Evolutionary conservation across 2,888 invertebrate species (phyloP).

Genomic region (Mimas tiliae): DNA sequence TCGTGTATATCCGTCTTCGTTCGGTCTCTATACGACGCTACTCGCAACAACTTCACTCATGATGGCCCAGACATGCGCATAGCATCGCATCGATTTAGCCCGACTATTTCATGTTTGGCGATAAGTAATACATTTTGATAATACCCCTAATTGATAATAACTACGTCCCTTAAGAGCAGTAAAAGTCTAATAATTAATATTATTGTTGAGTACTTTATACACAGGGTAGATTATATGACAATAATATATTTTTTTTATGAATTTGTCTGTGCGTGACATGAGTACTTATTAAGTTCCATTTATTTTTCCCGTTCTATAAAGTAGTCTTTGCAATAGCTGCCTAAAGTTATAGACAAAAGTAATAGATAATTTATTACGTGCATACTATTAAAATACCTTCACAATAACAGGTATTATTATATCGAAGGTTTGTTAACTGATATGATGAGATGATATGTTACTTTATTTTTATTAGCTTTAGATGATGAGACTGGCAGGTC

Average conservation of each 20-base stretch:
- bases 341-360: no score
- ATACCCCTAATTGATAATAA: slow-evolving; percentile 17
- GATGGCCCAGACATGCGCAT: slow-evolving; percentile 61
- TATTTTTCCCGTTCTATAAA: no score
- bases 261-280: no score
- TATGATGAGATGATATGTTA: no score
- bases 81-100: slow-evolving; percentile 23
- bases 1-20: slow-evolving; percentile 65
- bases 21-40: slow-evolving; percentile 46
- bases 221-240: background rate
- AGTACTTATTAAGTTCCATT: no score
- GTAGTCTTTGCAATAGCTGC: no score
- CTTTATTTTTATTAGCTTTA: no score
- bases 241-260: background rate
- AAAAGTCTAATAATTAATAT: background rate
- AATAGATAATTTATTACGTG: no score
- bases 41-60: slow-evolving; percentile 55
- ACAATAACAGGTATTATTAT: no score
- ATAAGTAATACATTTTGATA: slow-evolving; percentile 12
- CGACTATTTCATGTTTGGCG: slow-evolving; percentile 5
- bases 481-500: no score
- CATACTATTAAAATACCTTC: no score
- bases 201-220: background rate
- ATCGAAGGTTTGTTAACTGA: no score
- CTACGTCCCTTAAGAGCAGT: slow-evolving; percentile 10